A percentile compares a stretch with the other conserved stretches of the same genome.
Evolutionary conservation across 92 coral and sea anemone genomes (phyloP).

Genomic region (Zoanthus sociatus): DNA sequence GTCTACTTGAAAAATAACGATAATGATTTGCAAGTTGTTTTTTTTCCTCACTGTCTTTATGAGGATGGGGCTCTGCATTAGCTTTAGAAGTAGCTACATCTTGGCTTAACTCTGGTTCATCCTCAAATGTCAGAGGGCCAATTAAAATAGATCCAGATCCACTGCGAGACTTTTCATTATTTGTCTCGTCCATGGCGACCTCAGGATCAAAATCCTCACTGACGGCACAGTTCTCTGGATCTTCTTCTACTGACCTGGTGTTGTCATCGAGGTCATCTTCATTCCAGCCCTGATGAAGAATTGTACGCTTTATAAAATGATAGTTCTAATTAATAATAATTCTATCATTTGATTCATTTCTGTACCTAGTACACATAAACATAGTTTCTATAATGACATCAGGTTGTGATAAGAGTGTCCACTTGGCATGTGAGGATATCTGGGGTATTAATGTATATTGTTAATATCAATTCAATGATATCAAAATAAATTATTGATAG

Average conservation of each 20-base stretch:
- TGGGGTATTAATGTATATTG: too few species aligned
- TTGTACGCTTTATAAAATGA: too few species aligned
- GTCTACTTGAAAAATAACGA: slow-evolving; percentile 87
- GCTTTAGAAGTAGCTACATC: slow-evolving; percentile 44
- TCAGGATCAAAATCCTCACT: slow-evolving; percentile 98
- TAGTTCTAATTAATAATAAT: too few species aligned
- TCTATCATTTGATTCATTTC: too few species aligned
- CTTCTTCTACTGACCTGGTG: slow-evolving; percentile 76
- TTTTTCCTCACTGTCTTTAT: slow-evolving; percentile 64
- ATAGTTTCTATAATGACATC: too few species aligned
- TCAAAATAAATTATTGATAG: too few species aligned
- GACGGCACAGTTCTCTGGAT: slow-evolving; percentile 91
- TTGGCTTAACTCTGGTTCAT: slow-evolving; percentile 71
- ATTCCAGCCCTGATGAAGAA: slow-evolving; percentile 77
- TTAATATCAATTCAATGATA: too few species aligned
- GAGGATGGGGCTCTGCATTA: slow-evolving; percentile 43
- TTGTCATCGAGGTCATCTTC: slow-evolving; percentile 73
- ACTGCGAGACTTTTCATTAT: slow-evolving; percentile 69
- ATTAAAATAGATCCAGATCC: slow-evolving; percentile 88
- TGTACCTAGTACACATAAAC: too few species aligned
- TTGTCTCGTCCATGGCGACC: slow-evolving; percentile 71
- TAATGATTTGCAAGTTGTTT: slow-evolving; percentile 84
- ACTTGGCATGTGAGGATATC: too few species aligned
- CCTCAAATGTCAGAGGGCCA: slow-evolving; percentile 94
- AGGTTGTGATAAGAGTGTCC: too few species aligned